phyloP scores from a whole-genome alignment of 1,140 invertebrate species.

The Eriocheir sinensis region DNA sequence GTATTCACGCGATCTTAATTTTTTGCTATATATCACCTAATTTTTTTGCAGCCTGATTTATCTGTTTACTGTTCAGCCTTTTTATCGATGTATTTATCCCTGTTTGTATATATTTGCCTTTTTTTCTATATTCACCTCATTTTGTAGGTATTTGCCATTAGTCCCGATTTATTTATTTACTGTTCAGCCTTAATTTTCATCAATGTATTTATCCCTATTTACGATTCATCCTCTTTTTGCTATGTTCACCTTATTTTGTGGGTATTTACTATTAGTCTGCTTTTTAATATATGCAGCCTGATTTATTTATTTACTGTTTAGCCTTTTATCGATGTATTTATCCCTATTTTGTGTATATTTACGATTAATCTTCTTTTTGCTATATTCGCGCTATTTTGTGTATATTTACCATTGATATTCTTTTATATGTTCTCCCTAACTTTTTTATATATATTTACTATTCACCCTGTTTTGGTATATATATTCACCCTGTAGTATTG shows the following conservation, averaged over 20 bases:
- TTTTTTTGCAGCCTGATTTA: neutral
- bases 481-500: no score
- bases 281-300: neutral
- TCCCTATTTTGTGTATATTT: neutral
- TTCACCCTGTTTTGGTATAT: no score
- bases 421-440: neutral
- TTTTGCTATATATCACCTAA: neutral
- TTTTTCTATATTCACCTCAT: neutral
- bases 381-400: neutral
- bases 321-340: no score
- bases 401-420: neutral
- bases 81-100: neutral
- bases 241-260: neutral
- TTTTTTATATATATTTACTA: constrained; percentile 2
- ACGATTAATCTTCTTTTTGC: neutral
- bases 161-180: neutral
- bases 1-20: neutral
- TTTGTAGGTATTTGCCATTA: neutral
- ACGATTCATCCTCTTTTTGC: neutral
- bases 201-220: neutral
- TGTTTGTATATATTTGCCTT: neutral
- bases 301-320: neutral
- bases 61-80: neutral
- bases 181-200: constrained; percentile 7
- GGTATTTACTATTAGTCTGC: neutral